Base-by-base conservation (phyloP, 2,113 vertebrate genomes). In the Meles meles region DNA sequence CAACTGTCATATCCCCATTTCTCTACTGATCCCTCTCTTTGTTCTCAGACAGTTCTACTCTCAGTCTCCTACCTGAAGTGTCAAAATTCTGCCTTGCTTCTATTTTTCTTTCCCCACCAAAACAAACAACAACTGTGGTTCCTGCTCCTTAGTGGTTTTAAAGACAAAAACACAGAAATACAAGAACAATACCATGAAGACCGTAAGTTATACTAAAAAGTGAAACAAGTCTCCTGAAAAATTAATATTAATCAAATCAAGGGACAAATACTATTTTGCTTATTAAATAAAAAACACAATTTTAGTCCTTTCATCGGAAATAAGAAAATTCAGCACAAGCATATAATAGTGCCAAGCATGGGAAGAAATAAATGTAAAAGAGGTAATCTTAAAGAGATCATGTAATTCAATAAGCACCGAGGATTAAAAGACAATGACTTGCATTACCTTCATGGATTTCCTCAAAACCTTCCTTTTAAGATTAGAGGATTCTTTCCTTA, bases 231-330 rank as follows among this genome's bases (percentile, higher is more conserved):
- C 44, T 69, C 20, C 10, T 94, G 18, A 90, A 94, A 96, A 65
- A 91, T 2, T 59, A 47, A 9, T 77, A 88, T 34, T 84, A 92
- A 93, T 85, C 18, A 92, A 79, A 69, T 67, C n/a, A 81, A 9
- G 37, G 34, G 55, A 85, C 15, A 85, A 65, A 84, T 61, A 81
- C 6, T 83, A 74, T 44, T 89, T 88, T 76, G 23, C 27, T 94
- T 83, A 84, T 61, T 89, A 37, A 97, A 87, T 85, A n/a, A 97
- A 87, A 86, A 82, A 74, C 4, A 83, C n/a, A 13, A 80, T 27
- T 96, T 93, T 88, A 94, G 52, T 59, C 17, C 25, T 29, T 76
- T 23, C 2, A 87, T 49, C 39, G 72, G 25, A 82, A 95, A 92
- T 47, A 95, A 63, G 55, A 90, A 94, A 94, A 90, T 49, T 76